These are phyloP conservation scores for Drosophila pectinifera DNA, from an alignment of 1,140 invertebrate genomes.

Conservation along the genomic window DNA sequence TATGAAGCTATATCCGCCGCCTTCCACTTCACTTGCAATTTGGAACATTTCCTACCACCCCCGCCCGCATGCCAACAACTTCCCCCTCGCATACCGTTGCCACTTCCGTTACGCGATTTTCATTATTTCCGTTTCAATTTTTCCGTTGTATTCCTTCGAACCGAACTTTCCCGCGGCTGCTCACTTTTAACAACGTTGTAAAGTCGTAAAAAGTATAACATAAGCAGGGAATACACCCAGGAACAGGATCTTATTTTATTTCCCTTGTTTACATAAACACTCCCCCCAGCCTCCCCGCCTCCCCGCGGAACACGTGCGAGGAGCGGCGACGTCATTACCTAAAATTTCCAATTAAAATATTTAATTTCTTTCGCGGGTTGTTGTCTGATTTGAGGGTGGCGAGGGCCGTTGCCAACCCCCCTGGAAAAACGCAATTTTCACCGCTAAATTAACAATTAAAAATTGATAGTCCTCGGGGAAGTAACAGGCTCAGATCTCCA, in stretches of 20 bases:
- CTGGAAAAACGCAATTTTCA: slow-evolving; percentile 70
- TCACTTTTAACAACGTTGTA: slow-evolving; percentile 80
- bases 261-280: slow-evolving; percentile 62
- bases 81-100: slow-evolving; percentile 61
- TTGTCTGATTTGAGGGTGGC: slow-evolving; percentile 62
- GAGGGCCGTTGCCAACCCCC: slow-evolving; percentile 12
- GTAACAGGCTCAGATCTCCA: slow-evolving; percentile 22
- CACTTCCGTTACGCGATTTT: slow-evolving; percentile 83
- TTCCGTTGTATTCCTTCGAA: slow-evolving; percentile 74
- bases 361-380: slow-evolving; percentile 77
- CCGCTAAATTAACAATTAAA: slow-evolving; percentile 83
- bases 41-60: slow-evolving; percentile 32
- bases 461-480: slow-evolving; percentile 75
- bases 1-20: slow-evolving; percentile 28
- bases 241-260: slow-evolving; percentile 45
- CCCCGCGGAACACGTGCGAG: slow-evolving; percentile 37
- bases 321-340: slow-evolving; percentile 57
- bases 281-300: neutral
- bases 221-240: slow-evolving; percentile 50
- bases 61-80: slow-evolving; percentile 3
- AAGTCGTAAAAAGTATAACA: slow-evolving; percentile 73
- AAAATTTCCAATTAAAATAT: slow-evolving; percentile 84
- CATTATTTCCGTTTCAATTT: slow-evolving; percentile 84
- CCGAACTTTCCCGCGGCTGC: slow-evolving; percentile 42
- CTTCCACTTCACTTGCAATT: slow-evolving; percentile 59